Conservation (phyloP, 1,140 invertebrate genomes). For the Lordiphosa mommai region DNA sequence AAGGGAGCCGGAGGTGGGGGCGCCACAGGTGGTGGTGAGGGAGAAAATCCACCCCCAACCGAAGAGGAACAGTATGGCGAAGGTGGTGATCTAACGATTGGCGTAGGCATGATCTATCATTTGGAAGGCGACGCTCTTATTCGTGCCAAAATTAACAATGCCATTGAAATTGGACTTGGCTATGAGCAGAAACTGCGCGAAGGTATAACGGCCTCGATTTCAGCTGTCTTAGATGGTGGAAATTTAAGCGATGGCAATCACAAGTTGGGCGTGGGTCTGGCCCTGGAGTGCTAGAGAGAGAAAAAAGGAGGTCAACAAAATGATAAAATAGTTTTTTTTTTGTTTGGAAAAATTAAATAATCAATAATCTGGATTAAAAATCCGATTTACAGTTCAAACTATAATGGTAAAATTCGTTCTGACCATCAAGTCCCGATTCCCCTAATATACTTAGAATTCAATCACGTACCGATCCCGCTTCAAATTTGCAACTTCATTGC, state of each 20-base stretch:
- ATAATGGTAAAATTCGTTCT: no score
- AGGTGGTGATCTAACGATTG: constrained; percentile 5
- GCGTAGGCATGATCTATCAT: constrained; percentile 48
- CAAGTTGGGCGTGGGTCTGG: constrained; percentile 48
- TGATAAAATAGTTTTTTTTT: neutral
- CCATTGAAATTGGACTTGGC: constrained; percentile 44
- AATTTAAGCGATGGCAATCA: constrained; percentile 37
- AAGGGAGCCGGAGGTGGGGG: neutral
- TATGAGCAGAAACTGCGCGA: constrained; percentile 56
- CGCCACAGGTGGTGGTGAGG: neutral
- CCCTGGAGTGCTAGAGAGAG: constrained; percentile 42
- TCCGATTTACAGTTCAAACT: no score
- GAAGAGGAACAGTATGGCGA: neutral
- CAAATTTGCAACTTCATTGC: no score
- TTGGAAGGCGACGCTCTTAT: constrained; percentile 44
- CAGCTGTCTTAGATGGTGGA: constrained; percentile 28
- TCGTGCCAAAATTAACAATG: constrained; percentile 50
- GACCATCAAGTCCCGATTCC: no score
- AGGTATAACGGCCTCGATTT: constrained; percentile 47
- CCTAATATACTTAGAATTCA: no score
- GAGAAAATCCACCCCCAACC: neutral
- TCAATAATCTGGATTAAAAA: no score
- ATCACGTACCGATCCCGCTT: no score
- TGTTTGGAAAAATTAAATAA: no score
- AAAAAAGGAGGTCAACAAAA: neutral